Conservation (phyloP, 2,888 invertebrate species). For the Halictus quadricinctus region DNA sequence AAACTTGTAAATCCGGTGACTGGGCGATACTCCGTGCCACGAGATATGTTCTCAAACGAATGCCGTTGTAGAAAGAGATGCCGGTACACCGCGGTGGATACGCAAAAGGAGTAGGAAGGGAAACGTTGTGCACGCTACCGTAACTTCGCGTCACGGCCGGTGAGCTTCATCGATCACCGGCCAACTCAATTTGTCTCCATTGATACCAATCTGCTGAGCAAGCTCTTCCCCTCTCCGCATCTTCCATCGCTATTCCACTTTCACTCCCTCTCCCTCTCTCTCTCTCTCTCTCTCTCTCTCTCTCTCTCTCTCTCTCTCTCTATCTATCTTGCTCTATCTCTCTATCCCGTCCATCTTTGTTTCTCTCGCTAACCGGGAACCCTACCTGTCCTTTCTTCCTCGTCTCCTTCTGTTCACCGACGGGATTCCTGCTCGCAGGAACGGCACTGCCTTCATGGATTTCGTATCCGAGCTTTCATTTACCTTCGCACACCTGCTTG, state of each 20-base stretch:
- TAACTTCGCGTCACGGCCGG: slow-evolving; percentile 79
- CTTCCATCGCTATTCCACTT: neutral
- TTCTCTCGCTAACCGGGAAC: neutral
- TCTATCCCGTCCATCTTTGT: neutral
- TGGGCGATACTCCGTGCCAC: slow-evolving; percentile 35
- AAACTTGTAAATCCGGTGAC: slow-evolving; percentile 60
- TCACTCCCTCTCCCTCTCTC: neutral
- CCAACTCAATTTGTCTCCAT: slow-evolving; percentile 82
- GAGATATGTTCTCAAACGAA: slow-evolving; percentile 63
- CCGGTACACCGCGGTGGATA: slow-evolving; percentile 41
- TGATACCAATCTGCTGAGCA: slow-evolving; percentile 82
- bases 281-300: slow-evolving; percentile 8
- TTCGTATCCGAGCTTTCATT: slow-evolving; percentile 37
- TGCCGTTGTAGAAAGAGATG: slow-evolving; percentile 61
- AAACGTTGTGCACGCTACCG: slow-evolving; percentile 76
- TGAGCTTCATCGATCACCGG: slow-evolving; percentile 81
- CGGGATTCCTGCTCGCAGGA: slow-evolving; percentile 52
- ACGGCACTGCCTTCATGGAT: slow-evolving; percentile 37
- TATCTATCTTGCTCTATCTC: slow-evolving; percentile 11
- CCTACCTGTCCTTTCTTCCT: slow-evolving; percentile 8
- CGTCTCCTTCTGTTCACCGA: slow-evolving; percentile 47
- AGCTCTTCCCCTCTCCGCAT: slow-evolving; percentile 65
- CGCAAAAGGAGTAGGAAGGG: slow-evolving; percentile 62
- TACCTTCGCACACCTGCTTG: slow-evolving; percentile 30
- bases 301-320: neutral